Evolutionary conservation across 92 coral and sea anemone species (phyloP).

Genomic region (Nematostella vectensis): DNA sequence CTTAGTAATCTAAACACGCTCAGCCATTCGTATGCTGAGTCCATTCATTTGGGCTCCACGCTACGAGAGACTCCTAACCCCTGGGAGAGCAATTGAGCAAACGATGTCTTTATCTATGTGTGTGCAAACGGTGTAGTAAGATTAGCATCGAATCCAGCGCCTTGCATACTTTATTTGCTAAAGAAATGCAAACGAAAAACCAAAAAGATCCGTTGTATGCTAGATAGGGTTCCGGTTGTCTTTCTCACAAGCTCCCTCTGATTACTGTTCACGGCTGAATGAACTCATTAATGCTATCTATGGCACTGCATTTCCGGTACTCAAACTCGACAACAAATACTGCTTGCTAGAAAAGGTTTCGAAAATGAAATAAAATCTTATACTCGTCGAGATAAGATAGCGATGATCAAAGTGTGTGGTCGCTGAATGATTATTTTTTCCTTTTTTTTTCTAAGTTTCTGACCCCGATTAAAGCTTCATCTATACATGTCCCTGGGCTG

Average conservation of each 20-base stretch:
- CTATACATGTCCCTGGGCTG: too few species aligned
- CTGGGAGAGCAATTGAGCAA: too few species aligned
- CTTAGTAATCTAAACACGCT: conserved; percentile 36
- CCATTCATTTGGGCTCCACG: conserved; percentile 61
- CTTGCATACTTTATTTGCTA: too few species aligned
- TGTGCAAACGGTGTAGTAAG: too few species aligned
- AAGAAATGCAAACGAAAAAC: too few species aligned
- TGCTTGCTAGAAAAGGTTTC: conserved; percentile 30
- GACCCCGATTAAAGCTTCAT: too few species aligned
- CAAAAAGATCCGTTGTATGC: too few species aligned
- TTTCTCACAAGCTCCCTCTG: conserved; percentile 24
- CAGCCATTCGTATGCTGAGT: conserved; percentile 48
- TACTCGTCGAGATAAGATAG: conserved; percentile 2
- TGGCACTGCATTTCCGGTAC: conserved; percentile 66
- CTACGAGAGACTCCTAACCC: conserved; percentile 51
- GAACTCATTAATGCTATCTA: conserved; percentile 52
- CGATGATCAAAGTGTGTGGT: conserved; percentile 23
- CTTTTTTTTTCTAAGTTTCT: too few species aligned
- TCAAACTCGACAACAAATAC: conserved; percentile 39
- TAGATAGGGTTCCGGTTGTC: conserved; percentile 74
- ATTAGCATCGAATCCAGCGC: too few species aligned
- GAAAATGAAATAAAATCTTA: conserved; percentile 7
- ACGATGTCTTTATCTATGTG: too few species aligned
- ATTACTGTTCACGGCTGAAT: conserved; percentile 50
- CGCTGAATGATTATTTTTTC: background rate